Evolutionary conservation across 2,113 vertebrate species (phyloP).

Genomic region (Myrmophylax atrothorax): DNA sequence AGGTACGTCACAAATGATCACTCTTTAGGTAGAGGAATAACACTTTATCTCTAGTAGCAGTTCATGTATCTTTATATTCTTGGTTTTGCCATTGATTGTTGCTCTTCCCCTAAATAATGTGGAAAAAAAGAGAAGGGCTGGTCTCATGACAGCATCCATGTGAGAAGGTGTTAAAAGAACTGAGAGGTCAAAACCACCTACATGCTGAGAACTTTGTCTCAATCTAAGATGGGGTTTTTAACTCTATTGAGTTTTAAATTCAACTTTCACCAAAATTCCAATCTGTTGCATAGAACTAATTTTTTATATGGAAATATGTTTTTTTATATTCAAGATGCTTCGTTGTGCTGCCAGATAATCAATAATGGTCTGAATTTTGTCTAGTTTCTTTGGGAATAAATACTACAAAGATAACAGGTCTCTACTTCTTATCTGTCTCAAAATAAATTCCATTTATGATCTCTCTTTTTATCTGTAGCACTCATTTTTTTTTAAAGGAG

Average conservation of each 20-base stretch:
- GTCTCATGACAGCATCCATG: background rate
- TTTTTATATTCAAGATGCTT: background rate
- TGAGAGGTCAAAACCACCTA: background rate
- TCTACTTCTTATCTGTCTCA: background rate
- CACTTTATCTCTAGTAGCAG: background rate
- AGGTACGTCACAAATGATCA: constrained; percentile 49
- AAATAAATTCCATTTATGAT: background rate
- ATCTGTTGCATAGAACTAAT: background rate
- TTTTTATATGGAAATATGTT: background rate
- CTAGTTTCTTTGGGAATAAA: background rate
- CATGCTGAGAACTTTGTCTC: background rate
- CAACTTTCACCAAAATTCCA: background rate
- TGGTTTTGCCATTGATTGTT: background rate
- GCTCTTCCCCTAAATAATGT: background rate
- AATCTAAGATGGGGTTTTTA: background rate
- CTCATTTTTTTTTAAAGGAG: background rate
- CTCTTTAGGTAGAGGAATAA: background rate
- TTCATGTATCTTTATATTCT: background rate
- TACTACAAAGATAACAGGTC: background rate
- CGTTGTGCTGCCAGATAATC: background rate
- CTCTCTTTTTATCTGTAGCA: background rate
- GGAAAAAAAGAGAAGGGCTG: background rate
- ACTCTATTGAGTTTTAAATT: background rate
- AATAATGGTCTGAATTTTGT: background rate
- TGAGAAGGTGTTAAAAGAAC: background rate